Evolutionary conservation across 2,113 vertebrate species (phyloP).

Genomic region (Dromas ardeola): DNA sequence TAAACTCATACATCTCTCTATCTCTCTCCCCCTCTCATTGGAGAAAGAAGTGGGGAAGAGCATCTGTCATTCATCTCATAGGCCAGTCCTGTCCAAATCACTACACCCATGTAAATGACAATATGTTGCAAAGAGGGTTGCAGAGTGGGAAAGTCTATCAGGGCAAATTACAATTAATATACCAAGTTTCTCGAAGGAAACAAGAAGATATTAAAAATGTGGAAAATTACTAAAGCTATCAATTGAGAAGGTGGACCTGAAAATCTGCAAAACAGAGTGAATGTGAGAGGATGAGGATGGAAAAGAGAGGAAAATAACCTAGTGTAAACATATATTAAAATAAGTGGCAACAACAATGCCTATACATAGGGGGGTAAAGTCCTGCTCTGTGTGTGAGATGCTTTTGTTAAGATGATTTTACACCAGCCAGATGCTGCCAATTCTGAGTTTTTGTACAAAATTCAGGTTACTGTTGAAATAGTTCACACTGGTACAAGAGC

Average conservation of each 20-base stretch:
- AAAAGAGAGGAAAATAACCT: not conserved
- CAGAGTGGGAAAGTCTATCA: fast-evolving
- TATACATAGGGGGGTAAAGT: fast-evolving
- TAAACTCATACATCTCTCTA: not conserved
- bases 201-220: not conserved
- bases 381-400: not conserved
- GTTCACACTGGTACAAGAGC: not conserved
- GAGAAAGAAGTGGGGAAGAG: not conserved
- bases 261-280: not conserved
- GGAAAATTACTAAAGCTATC: not conserved
- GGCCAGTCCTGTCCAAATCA: not conserved
- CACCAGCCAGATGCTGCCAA: not conserved
- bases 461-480: fast-evolving
- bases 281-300: not conserved
- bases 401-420: not conserved
- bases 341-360: not conserved
- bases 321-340: not conserved
- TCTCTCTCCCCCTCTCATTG: not conserved
- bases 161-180: not conserved
- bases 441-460: not conserved
- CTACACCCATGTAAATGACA: not conserved
- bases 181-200: not conserved
- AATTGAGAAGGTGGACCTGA: not conserved
- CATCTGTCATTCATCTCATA: not conserved
- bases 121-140: not conserved